Conservation (phyloP, 2,113 vertebrate species). For the Aythya baeri region DNA sequence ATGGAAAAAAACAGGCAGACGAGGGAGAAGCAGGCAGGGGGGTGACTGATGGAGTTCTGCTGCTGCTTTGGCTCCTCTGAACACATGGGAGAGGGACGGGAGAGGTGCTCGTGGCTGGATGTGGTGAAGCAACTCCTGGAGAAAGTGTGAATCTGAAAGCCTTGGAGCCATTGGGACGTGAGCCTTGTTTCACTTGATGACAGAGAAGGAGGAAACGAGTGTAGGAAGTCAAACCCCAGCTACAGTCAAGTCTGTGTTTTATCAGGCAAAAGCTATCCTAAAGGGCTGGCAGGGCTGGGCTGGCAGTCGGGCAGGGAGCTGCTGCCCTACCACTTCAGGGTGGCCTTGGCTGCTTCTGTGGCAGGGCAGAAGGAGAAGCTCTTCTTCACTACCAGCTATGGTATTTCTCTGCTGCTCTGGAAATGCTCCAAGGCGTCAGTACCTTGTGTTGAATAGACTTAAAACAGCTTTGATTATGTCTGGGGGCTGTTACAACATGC, state of each 20-base stretch:
- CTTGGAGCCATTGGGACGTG: fast-evolving
- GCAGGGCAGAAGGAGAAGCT: not conserved
- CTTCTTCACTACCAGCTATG: not conserved
- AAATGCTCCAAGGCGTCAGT: not conserved
- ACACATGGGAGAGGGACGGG: not conserved
- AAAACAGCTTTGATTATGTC: not conserved
- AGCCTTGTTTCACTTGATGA: not conserved
- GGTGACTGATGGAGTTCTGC: not conserved
- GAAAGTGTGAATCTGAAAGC: not conserved
- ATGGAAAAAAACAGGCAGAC: not conserved
- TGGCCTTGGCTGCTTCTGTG: not conserved
- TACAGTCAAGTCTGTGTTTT: no score
- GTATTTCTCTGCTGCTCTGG: not conserved
- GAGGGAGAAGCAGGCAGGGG: not conserved
- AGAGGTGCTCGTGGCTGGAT: not conserved
- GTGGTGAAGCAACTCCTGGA: not conserved
- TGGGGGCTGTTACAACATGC: not conserved
- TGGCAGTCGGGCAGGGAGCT: not conserved
- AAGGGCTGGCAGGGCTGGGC: not conserved
- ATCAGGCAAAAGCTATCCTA: not conserved
- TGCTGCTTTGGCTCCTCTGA: not conserved
- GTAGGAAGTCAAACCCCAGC: not conserved
- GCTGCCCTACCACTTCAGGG: fast-evolving
- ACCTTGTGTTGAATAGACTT: not conserved
- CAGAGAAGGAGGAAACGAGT: not conserved